phyloP scores from a whole-genome alignment of 2,797 vertebrate species.

The Margarornis squamiger region DNA sequence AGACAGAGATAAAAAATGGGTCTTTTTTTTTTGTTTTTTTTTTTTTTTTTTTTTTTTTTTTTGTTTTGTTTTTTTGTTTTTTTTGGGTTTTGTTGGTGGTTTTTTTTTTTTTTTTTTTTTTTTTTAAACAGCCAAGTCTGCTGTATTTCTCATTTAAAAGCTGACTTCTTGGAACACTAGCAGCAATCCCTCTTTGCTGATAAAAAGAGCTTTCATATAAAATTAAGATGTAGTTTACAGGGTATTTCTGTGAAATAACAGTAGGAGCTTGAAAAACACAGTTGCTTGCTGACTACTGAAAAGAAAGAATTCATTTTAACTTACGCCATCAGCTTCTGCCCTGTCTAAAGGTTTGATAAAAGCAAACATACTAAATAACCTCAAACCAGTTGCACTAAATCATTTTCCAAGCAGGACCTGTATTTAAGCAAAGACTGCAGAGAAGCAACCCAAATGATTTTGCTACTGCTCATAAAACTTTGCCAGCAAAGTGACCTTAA shows the following conservation, averaged over 20 bases:
- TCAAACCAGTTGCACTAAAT: conserved; percentile 29
- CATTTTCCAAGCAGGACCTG: conserved; percentile 1
- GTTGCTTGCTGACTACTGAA: conserved; percentile 33
- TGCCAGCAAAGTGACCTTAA: conserved; percentile 30
- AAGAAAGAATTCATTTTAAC: conserved; percentile 47
- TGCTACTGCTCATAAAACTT: conserved; percentile 19
- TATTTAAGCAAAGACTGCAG: conserved; percentile 11
- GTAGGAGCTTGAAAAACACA: conserved; percentile 16
- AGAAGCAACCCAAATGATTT: conserved; percentile 1
- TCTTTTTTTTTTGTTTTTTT: neutral
- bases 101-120: neutral
- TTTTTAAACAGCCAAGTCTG: neutral
- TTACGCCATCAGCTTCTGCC: neutral
- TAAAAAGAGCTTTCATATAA: conserved; percentile 51
- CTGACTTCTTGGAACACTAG: conserved; percentile 1
- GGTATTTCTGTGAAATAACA: conserved; percentile 2
- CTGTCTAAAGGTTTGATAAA: neutral
- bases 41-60: neutral
- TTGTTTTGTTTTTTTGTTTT: too few relatives aligned
- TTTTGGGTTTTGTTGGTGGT: too few relatives aligned
- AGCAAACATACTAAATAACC: conserved; percentile 30
- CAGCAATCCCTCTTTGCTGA: conserved; percentile 18
- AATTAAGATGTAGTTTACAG: conserved; percentile 50
- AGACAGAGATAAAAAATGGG: neutral
- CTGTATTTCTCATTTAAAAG: conserved; percentile 21